Evolutionary conservation across 2,797 vertebrate species (phyloP).

Genomic region (Ambastaia sidthimunki): DNA sequence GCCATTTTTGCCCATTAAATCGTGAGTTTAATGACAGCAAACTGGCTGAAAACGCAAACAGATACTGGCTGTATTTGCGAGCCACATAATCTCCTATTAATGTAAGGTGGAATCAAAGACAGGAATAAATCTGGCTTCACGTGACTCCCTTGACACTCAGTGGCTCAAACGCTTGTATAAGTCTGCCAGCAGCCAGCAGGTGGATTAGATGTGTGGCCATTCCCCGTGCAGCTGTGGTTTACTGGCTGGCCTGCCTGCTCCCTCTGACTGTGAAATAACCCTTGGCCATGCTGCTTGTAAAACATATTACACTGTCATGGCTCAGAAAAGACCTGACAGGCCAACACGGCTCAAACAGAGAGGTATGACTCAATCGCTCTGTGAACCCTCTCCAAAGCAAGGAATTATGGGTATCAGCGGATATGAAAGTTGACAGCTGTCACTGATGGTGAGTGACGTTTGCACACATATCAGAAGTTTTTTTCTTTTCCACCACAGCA

Average conservation of each 20-base stretch:
- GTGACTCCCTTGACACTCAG: not conserved
- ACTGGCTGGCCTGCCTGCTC: constrained; percentile 37
- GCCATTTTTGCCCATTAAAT: constrained; percentile 33
- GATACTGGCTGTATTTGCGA: not conserved
- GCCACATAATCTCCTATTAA: not conserved
- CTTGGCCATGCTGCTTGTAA: constrained; percentile 53
- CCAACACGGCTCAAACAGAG: constrained; percentile 46
- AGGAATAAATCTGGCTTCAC: not conserved
- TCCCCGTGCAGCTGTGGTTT: constrained; percentile 17
- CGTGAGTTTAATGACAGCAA: constrained; percentile 9
- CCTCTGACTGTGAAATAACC: constrained; percentile 49
- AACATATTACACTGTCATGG: constrained; percentile 55
- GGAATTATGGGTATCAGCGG: constrained; percentile 36
- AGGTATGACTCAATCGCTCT: constrained; percentile 39
- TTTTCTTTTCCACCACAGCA: not conserved
- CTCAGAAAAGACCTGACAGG: constrained; percentile 53
- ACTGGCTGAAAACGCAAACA: not conserved
- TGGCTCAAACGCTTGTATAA: not conserved
- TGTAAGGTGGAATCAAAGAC: not conserved
- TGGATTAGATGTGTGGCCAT: constrained; percentile 14
- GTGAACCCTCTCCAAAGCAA: not conserved
- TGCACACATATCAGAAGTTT: constrained; percentile 10
- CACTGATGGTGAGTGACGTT: constrained; percentile 37
- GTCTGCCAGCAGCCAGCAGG: constrained; percentile 1
- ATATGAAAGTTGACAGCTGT: constrained; percentile 40